A percentile compares a stretch with the other conserved stretches of the same genome.
phyloP scores from a whole-genome alignment of 2,888 invertebrate genomes.

The Aphodius granarius region DNA sequence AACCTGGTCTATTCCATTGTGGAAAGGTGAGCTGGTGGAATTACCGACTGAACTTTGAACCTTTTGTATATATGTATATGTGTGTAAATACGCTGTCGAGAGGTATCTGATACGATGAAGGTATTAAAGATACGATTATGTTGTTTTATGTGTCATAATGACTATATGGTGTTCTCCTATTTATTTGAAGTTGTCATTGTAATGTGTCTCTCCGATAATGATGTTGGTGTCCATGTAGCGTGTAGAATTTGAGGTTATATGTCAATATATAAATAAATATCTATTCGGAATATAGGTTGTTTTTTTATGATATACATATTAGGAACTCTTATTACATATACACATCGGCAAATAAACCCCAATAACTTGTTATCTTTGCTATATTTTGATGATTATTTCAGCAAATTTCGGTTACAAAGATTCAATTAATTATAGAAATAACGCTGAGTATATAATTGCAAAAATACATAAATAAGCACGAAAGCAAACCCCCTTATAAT shows the following conservation, averaged over 20 bases:
- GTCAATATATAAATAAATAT: not conserved
- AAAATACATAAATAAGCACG: no score
- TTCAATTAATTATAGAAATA: no score
- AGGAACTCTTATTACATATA: no score
- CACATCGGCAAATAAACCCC: no score
- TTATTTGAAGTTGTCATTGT: not conserved
- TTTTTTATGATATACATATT: no score
- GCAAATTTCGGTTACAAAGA: no score
- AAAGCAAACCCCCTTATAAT: no score
- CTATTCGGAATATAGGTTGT: not conserved
- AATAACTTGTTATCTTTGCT: no score
- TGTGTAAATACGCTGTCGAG: slow-evolving; percentile 1
- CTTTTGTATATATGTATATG: slow-evolving; percentile 10
- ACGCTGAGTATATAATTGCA: no score
- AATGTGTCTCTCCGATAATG: not conserved
- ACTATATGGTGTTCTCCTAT: not conserved
- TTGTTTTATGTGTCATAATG: not conserved
- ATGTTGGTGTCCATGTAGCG: not conserved
- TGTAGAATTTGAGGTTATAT: not conserved
- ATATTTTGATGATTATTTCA: no score
- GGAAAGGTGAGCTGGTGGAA: slow-evolving; percentile 6
- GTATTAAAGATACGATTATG: not conserved
- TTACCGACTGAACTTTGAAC: not conserved
- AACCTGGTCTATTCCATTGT: not conserved
- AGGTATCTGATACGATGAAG: not conserved